Percentiles rank a stretch among this genome's conserved stretches.
These are phyloP conservation scores for Lingula anatina DNA, from an alignment of 2,888 invertebrate genomes.

Conservation along the genomic window DNA sequence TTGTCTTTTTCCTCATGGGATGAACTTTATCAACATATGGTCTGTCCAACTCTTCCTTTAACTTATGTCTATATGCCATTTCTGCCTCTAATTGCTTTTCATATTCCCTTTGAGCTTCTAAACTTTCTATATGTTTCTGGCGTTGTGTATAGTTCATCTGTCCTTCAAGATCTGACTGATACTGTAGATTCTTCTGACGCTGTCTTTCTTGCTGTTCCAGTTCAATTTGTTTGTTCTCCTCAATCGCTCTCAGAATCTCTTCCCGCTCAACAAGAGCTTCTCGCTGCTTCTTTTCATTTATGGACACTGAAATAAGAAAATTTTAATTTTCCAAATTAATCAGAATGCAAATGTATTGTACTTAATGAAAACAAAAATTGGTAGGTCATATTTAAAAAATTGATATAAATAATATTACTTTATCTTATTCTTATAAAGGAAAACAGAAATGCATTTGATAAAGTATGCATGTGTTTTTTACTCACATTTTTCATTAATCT, in stretches of 20 bases:
- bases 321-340: neutral
- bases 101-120: neutral
- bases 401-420: no score
- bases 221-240: slow-evolving; percentile 38
- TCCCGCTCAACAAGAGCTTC: slow-evolving; percentile 32
- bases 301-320: slow-evolving; percentile 28
- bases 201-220: slow-evolving; percentile 25
- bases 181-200: slow-evolving; percentile 19
- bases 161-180: slow-evolving; percentile 40
- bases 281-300: slow-evolving; percentile 27
- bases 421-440: no score
- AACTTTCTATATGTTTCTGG: neutral
- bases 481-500: slow-evolving; percentile 47
- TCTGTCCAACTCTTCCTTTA: slow-evolving; percentile 35
- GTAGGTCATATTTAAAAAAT: neutral
- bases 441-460: neutral
- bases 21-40: slow-evolving; percentile 39
- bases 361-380: no score
- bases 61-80: slow-evolving; percentile 36
- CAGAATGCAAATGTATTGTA: neutral
- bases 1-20: slow-evolving; percentile 35
- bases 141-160: slow-evolving; percentile 42
- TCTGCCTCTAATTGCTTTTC: slow-evolving; percentile 35
- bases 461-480: slow-evolving; percentile 1
- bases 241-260: slow-evolving; percentile 30